Percentiles rank a stretch among this genome's conserved stretches.
These are phyloP conservation scores for Plumapathes pennacea DNA, from an alignment of 92 coral and sea anemone species.

Conservation along the genomic window DNA sequence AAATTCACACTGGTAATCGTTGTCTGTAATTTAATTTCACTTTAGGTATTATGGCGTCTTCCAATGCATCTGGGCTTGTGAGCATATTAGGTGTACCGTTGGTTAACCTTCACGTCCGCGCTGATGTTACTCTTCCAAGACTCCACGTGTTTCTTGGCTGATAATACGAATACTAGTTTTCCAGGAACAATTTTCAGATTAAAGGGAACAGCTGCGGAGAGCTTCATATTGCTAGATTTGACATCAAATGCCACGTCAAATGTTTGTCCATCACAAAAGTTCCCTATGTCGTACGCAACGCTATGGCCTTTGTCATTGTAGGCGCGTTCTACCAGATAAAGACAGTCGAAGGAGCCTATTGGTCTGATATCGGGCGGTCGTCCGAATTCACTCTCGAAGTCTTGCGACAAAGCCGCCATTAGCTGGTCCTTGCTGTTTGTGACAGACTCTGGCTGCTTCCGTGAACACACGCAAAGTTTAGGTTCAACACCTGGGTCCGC, in stretches of 20 bases:
- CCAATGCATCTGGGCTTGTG: no score
- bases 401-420: background rate
- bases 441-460: background rate
- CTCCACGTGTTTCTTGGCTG: conserved; percentile 29
- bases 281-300: conserved; percentile 45
- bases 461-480: conserved; percentile 63
- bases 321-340: conserved; percentile 19
- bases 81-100: no score
- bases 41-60: no score
- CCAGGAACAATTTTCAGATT: conserved; percentile 36
- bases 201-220: conserved; percentile 36
- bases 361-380: conserved; percentile 3
- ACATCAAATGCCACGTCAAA: conserved; percentile 15
- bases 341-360: conserved; percentile 8
- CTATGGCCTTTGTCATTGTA: conserved; percentile 10
- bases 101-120: no score
- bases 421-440: background rate
- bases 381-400: conserved; percentile 4
- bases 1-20: no score
- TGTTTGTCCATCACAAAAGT: conserved; percentile 34
- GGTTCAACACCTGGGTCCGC: conserved; percentile 50
- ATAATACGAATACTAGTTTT: conserved; percentile 37
- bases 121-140: no score
- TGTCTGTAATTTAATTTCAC: no score
- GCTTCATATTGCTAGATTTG: conserved; percentile 15